Base-by-base conservation (phyloP, 2,113 vertebrate genomes). In the Ictalurus furcatus region DNA sequence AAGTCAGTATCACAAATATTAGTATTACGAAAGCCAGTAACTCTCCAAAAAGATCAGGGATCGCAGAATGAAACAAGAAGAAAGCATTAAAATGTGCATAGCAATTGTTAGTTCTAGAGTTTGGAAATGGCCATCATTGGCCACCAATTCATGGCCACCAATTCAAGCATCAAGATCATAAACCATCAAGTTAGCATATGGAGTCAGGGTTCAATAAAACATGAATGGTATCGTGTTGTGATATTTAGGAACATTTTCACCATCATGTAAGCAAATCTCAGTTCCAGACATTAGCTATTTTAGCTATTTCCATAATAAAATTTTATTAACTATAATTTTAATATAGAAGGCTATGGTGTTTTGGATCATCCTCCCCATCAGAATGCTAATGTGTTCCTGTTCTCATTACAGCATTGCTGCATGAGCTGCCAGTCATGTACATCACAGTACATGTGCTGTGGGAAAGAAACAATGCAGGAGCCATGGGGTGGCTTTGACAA, bases 331-430 rank as follows among this genome's bases (percentile, higher is more conserved):
- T 6, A 37, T 28, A 0, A 84, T 40, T 84, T 84, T 25, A 28
- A 63, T 44, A 83, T 61, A 37, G 12, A 61, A 16, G n/a, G 28
- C 34, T 63, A 1, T 84, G 11, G 58, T 84, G 21, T 44, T 44
- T 61, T 34, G 21, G 63, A 16, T 63, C 34, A 25, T 44, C 28
- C 30, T 11, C 37, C 48, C 56, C 58, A 40, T 87, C 59, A 67
- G 73, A 88, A 82, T 82, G 78, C 48, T 69, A 82, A 88, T 82
- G 44, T n/a, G 61, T 17, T 34, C 23, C 52, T 58, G 28, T 83
- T 83, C 79, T 88, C 87, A 83, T 71, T 69, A 40, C 48, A 56
- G 65, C 63, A 44, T 4, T 58, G 30, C 78, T 87, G 52, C 71
- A 69, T 61, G 58, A 86, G 79, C 71, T 87, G 80, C 23, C 76